Base-by-base conservation (phyloP, 2,113 vertebrate species). In the Hystrix brachyura region DNA sequence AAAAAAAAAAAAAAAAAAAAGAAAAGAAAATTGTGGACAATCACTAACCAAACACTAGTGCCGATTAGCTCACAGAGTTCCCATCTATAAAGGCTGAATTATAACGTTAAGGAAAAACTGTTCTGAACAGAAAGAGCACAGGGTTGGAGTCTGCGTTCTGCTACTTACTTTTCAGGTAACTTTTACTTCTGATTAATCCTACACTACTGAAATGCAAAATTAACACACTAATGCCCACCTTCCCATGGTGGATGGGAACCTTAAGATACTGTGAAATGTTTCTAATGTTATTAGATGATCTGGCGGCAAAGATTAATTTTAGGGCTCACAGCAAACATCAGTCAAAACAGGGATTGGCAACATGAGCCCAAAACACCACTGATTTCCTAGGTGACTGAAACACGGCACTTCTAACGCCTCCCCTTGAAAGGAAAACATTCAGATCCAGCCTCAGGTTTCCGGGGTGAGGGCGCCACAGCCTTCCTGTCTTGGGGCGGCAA, bases 381-480 rank as follows among this genome's bases (percentile, higher is more conserved):
- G 32, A 74, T 27, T 90, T 80, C 18, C 51, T 57, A 84, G 43
- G 62, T 25, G 43, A 69, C 19, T 71, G 18, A 27, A 80, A 48
- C 0, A 14, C 14, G 32, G 62, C 6, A 53, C 91, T 11, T 29
- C 82, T 32, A 15, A 62, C 2, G 29, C 12, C 0, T 38, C 3
- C 21, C 38, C 46, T 53, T 10, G 13, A 76, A n/a, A 76, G 5
- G 12, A 69, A 82, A 81, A 48, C 23, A 27, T 21, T 72, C 84
- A 91, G 34, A 55, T 38, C 51, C 62, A 34, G 29, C 29, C 46
- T 62, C 15, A 59, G 85, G 34, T 53, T 78, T 69, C 48, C 62
- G 6, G 18, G 7, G 2, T 0, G 1, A 59, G n/a, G 3, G 5
- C 55, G 4, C 21, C 3, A 0, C 29, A 43, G 38, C 8, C 69